Conservation (phyloP, 2,113 vertebrate genomes). For the Myrmecophaga tridactyla region DNA sequence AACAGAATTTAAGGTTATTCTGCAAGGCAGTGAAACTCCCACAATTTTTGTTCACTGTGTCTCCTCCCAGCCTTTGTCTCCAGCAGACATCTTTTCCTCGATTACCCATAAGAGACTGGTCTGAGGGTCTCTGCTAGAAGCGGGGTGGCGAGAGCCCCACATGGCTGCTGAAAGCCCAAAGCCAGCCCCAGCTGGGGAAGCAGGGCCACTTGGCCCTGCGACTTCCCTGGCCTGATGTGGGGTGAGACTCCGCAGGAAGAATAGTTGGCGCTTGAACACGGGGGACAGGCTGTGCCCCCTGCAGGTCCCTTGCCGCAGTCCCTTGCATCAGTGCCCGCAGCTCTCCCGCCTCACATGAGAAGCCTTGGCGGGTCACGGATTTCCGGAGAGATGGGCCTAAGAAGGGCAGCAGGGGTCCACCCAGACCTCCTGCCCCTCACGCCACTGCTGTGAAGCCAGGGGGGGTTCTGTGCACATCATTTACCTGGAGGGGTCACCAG, state of each 20-base stretch:
- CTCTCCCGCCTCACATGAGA: background rate
- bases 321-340: too few species aligned
- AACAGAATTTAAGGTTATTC: background rate
- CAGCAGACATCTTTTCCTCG: accelerated
- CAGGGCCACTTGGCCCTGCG: accelerated
- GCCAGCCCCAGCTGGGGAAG: background rate
- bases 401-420: background rate
- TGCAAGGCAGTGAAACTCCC: background rate
- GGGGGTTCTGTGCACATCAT: background rate
- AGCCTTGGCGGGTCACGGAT: background rate
- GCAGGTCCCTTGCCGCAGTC: too few species aligned
- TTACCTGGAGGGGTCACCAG: too few species aligned
- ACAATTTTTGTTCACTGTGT: accelerated
- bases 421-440: background rate
- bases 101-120: accelerated
- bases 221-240: accelerated
- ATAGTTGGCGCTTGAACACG: too few species aligned
- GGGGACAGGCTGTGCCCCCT: too few species aligned
- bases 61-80: background rate
- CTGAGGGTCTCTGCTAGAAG: background rate
- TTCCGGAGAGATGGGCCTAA: accelerated
- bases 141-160: accelerated
- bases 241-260: too few species aligned
- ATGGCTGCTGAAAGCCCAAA: background rate
- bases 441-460: background rate